Percentiles rank a stretch among this genome's conserved stretches.
Evolutionary conservation across 1,140 invertebrate genomes (phyloP).

Genomic region (Microplitis demolitor): DNA sequence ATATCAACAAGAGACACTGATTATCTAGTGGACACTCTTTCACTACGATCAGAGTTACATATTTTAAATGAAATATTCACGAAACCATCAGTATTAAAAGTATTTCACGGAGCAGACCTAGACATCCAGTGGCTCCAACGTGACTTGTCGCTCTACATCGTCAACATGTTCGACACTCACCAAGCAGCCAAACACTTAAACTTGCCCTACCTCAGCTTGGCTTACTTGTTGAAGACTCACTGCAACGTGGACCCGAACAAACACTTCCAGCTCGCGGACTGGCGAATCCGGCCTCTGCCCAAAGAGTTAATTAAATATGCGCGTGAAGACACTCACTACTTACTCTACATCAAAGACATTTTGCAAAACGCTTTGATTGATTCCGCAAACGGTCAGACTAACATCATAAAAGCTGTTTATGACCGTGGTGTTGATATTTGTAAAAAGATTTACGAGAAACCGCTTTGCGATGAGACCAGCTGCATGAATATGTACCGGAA

Average conservation of each 20-base stretch:
- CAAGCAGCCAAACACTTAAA: slow-evolving; percentile 80
- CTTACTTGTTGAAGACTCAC: slow-evolving; percentile 79
- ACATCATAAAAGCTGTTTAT: slow-evolving; percentile 74
- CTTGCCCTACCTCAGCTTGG: slow-evolving; percentile 76
- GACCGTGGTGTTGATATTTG: slow-evolving; percentile 76
- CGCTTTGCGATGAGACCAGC: slow-evolving; percentile 72
- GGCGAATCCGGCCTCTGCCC: slow-evolving; percentile 92
- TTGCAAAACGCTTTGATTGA: slow-evolving; percentile 81
- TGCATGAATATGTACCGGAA: slow-evolving; percentile 78
- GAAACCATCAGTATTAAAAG: slow-evolving; percentile 88
- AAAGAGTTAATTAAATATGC: slow-evolving; percentile 87
- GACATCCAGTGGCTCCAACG: slow-evolving; percentile 95
- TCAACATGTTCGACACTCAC: slow-evolving; percentile 97
- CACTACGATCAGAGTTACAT: slow-evolving; percentile 80
- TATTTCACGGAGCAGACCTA: slow-evolving; percentile 90
- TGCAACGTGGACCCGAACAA: slow-evolving; percentile 85
- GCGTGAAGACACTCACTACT: slow-evolving; percentile 92
- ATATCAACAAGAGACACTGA: slow-evolving; percentile 87
- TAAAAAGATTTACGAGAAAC: slow-evolving; percentile 82
- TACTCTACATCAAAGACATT: slow-evolving; percentile 89
- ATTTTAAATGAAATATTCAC: slow-evolving; percentile 91
- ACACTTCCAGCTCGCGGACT: slow-evolving; percentile 92
- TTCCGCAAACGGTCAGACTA: slow-evolving; percentile 69
- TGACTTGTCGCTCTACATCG: slow-evolving; percentile 93
- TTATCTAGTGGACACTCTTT: slow-evolving; percentile 90